phyloP scores from a whole-genome alignment of 64 coral and sea anemone species.

The Hydrozoanthus tunicans region DNA sequence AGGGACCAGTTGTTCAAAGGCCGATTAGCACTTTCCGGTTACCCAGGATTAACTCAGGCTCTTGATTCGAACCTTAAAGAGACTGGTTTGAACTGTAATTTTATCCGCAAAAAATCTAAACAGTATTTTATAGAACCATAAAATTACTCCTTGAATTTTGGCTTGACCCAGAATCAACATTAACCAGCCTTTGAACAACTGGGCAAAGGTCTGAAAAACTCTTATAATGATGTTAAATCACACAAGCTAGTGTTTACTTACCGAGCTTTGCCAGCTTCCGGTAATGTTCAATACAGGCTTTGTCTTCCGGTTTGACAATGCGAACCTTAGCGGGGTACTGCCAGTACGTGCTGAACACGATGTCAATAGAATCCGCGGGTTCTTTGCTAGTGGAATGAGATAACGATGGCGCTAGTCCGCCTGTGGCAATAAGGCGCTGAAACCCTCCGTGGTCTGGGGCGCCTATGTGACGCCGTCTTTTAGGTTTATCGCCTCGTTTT shows the following conservation, averaged over 20 bases:
- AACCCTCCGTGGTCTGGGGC: slow-evolving; percentile 95
- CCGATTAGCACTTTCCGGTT: no score
- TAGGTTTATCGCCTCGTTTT: slow-evolving; percentile 7
- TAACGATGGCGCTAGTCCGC: slow-evolving; percentile 65
- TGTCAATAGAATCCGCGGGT: slow-evolving; percentile 80
- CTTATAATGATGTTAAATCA: no score
- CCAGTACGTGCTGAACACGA: slow-evolving; percentile 94
- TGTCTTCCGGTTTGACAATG: slow-evolving; percentile 86
- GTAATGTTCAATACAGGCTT: slow-evolving; percentile 91
- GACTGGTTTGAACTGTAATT: no score
- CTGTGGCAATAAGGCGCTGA: slow-evolving; percentile 94
- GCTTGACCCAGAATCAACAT: no score
- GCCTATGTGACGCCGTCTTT: slow-evolving; percentile 72
- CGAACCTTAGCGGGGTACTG: slow-evolving; percentile 98
- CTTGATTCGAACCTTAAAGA: no score
- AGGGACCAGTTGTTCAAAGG: no score
- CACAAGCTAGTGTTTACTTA: not conserved
- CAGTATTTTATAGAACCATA: no score
- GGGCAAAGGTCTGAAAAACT: no score
- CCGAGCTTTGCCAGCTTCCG: slow-evolving; percentile 86
- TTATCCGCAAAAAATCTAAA: no score
- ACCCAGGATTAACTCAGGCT: no score
- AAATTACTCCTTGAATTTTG: no score
- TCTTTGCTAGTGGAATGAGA: slow-evolving; percentile 47
- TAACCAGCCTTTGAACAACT: no score